Evolutionary conservation across 2,797 vertebrate genomes (phyloP).

Genomic region (Diglossa cyanea): DNA sequence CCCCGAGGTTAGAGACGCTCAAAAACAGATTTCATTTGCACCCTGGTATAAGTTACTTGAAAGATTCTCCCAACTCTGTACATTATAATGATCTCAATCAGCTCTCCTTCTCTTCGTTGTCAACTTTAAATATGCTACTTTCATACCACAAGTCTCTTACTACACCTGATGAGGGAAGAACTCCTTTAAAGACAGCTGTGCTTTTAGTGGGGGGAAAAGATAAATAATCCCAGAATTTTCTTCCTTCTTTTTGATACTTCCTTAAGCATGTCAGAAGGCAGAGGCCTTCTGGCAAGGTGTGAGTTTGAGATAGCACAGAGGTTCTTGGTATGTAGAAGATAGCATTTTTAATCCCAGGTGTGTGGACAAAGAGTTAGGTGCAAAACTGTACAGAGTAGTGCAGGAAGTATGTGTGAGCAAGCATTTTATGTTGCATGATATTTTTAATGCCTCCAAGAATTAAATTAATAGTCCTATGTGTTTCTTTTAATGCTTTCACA

Average conservation of each 20-base stretch:
- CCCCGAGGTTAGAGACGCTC: not conserved
- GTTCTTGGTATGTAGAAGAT: slow-evolving; percentile 21
- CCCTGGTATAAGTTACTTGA: not conserved
- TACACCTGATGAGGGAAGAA: not conserved
- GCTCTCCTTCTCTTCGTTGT: not conserved
- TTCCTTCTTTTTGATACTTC: slow-evolving; percentile 1
- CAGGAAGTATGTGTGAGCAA: not conserved
- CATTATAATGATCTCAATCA: not conserved
- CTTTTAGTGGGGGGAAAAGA: not conserved
- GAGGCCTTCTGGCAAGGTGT: slow-evolving; percentile 17
- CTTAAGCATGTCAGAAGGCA: not conserved
- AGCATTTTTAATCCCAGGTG: not conserved
- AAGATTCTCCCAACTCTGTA: not conserved
- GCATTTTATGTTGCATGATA: not conserved
- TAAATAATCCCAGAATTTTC: slow-evolving; percentile 2
- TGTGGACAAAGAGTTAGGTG: slow-evolving; percentile 3
- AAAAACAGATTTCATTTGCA: not conserved
- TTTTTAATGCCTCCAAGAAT: slow-evolving; percentile 29
- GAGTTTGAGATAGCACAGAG: not conserved
- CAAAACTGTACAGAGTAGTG: not conserved
- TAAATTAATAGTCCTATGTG: slow-evolving; percentile 17
- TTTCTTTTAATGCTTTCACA: slow-evolving; percentile 7
- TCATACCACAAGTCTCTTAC: not conserved
- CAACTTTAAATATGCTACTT: not conserved
- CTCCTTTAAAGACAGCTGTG: not conserved